Evolutionary conservation across 1,140 invertebrate genomes (phyloP).

Genomic region (Papilio polytes): DNA sequence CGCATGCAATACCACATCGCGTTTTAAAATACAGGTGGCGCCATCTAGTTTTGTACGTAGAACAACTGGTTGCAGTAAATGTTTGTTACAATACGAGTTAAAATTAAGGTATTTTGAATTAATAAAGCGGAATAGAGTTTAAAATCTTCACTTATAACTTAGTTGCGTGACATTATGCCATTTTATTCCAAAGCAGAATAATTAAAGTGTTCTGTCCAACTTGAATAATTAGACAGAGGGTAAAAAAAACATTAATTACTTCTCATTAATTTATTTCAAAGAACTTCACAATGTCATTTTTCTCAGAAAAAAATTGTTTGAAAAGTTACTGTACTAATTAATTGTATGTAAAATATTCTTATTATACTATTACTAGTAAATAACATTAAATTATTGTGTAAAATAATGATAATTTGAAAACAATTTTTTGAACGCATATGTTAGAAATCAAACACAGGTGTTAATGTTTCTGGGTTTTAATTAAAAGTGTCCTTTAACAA

Average conservation of each 20-base stretch:
- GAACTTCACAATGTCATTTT: conserved; percentile 3
- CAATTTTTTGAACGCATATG: not conserved
- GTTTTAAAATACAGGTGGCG: no score
- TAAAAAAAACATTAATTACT: conserved; percentile 40
- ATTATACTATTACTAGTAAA: not conserved
- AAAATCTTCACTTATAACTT: conserved; percentile 10
- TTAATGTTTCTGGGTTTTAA: conserved; percentile 25
- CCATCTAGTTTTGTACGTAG: no score
- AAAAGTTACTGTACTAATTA: not conserved
- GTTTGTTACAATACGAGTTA: no score
- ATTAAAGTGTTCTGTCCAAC: conserved; percentile 34
- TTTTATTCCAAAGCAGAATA: conserved; percentile 35
- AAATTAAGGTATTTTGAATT: not conserved
- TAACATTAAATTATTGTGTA: no score
- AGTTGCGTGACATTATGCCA: conserved; percentile 30
- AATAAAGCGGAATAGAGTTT: not conserved
- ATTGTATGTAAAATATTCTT: not conserved
- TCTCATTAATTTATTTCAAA: conserved; percentile 35
- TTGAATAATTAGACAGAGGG: conserved; percentile 34
- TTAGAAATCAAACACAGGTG: conserved; percentile 21
- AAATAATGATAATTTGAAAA: not conserved
- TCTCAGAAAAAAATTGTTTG: not conserved
- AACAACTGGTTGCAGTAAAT: no score
- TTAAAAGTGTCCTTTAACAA: conserved; percentile 28
- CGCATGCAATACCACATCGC: no score